Percentiles rank a stretch among this genome's conserved stretches.
phyloP scores from a whole-genome alignment of 2,797 vertebrate genomes.

The Octomys mimax region DNA sequence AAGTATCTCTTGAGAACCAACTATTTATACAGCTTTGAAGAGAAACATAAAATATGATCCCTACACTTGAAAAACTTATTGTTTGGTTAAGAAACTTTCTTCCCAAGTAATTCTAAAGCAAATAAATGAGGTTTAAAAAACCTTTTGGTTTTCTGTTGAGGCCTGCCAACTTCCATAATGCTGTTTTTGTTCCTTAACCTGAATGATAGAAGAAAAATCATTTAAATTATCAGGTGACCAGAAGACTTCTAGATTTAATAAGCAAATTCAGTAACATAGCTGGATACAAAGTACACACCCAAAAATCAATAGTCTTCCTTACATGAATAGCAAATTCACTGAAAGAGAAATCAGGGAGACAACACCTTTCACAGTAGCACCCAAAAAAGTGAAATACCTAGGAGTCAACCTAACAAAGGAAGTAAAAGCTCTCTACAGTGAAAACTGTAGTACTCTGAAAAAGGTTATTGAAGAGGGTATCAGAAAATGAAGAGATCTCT shows the following conservation, averaged over 20 bases:
- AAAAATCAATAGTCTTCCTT: not conserved
- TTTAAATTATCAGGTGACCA: not conserved
- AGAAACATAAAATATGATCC: slow-evolving; percentile 48
- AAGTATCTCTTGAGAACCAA: slow-evolving; percentile 36
- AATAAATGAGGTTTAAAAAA: slow-evolving; percentile 27
- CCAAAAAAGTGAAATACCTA: not conserved
- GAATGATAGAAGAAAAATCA: slow-evolving; percentile 12
- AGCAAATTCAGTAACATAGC: not conserved
- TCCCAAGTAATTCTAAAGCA: slow-evolving; percentile 52
- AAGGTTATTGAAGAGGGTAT: not conserved
- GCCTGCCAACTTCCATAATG: slow-evolving; percentile 34
- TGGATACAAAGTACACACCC: not conserved
- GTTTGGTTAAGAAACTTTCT: slow-evolving; percentile 58
- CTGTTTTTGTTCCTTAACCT: not conserved
- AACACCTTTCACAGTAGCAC: not conserved
- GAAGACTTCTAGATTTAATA: not conserved
- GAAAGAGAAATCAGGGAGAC: not conserved
- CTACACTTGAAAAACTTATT: not conserved
- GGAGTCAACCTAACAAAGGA: not conserved
- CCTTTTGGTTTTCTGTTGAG: slow-evolving; percentile 37
- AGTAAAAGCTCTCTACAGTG: not conserved
- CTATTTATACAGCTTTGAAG: slow-evolving; percentile 9
- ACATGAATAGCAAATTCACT: not conserved
- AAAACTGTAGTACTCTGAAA: not conserved
- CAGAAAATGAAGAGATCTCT: not conserved